Conservation (phyloP, 2,113 vertebrate species). For the Eurystomus gularis region DNA sequence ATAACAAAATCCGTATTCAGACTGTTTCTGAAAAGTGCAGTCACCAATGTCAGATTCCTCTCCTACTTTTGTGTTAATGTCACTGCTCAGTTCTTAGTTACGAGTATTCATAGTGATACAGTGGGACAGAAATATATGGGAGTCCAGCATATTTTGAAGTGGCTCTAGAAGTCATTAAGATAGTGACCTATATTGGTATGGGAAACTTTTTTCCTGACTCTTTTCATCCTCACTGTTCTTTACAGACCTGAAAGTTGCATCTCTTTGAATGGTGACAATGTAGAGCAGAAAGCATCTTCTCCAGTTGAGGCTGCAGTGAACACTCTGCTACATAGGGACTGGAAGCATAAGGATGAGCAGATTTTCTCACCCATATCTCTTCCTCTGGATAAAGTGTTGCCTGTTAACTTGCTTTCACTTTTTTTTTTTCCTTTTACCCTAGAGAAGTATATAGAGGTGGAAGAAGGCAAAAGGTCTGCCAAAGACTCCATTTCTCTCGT, state of each 20-base stretch:
- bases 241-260: background rate
- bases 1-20: slow-evolving; percentile 18
- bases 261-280: background rate
- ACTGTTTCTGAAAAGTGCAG: background rate
- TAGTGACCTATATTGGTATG: background rate
- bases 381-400: background rate
- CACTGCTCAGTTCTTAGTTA: background rate
- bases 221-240: background rate
- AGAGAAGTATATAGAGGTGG: background rate
- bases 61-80: background rate
- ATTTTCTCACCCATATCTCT: background rate
- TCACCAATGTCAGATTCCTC: background rate
- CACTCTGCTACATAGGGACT: background rate
- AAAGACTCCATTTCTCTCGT: background rate
- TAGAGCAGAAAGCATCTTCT: slow-evolving; percentile 18
- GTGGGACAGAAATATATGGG: background rate
- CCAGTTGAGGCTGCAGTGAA: background rate
- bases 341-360: background rate
- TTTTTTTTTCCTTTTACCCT: background rate
- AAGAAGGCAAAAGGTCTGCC: background rate
- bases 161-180: background rate
- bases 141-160: background rate
- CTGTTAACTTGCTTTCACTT: background rate
- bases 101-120: background rate
- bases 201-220: background rate